phyloP scores from a whole-genome alignment of 1,140 invertebrate genomes.

The Drosophila subpulchrella region DNA sequence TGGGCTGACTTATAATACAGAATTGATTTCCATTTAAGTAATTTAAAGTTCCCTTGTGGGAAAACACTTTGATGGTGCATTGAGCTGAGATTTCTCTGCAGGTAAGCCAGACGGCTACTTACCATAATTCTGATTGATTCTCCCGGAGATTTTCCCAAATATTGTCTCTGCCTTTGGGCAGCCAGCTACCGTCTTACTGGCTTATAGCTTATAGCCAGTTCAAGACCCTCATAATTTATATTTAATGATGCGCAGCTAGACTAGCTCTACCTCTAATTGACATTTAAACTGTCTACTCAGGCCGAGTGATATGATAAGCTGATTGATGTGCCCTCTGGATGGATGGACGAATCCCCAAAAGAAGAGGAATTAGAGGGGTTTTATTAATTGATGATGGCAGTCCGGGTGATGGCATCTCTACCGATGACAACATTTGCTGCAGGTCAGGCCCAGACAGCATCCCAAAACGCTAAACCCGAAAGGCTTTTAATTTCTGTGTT shows the following conservation, averaged over 20 bases:
- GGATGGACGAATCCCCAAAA: conserved; percentile 3
- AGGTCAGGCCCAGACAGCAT: conserved; percentile 52
- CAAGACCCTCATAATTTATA: conserved; percentile 76
- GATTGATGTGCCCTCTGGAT: conserved; percentile 60
- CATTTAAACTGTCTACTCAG: conserved; percentile 77
- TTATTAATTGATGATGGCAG: conserved; percentile 75
- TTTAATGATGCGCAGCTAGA: conserved; percentile 69
- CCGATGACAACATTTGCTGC: conserved; percentile 79
- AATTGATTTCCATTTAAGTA: not conserved
- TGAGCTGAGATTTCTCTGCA: conserved; percentile 3
- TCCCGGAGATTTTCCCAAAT: conserved; percentile 16
- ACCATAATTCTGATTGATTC: conserved; percentile 51
- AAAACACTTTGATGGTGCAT: not conserved
- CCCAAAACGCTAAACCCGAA: conserved; percentile 40
- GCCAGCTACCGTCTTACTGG: conserved; percentile 36
- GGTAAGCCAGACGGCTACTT: conserved; percentile 7
- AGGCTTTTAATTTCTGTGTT: conserved; percentile 74
- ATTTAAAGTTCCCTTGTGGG: not conserved
- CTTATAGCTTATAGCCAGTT: conserved; percentile 26
- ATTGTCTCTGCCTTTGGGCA: conserved; percentile 32
- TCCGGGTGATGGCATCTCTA: conserved; percentile 22
- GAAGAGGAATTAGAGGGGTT: conserved; percentile 49
- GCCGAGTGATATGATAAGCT: conserved; percentile 69
- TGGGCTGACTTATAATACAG: not conserved
- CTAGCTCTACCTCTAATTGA: conserved; percentile 64